These are phyloP conservation scores for Falco berigora DNA, from an alignment of 2,797 vertebrate species.

Conservation along the genomic window DNA sequence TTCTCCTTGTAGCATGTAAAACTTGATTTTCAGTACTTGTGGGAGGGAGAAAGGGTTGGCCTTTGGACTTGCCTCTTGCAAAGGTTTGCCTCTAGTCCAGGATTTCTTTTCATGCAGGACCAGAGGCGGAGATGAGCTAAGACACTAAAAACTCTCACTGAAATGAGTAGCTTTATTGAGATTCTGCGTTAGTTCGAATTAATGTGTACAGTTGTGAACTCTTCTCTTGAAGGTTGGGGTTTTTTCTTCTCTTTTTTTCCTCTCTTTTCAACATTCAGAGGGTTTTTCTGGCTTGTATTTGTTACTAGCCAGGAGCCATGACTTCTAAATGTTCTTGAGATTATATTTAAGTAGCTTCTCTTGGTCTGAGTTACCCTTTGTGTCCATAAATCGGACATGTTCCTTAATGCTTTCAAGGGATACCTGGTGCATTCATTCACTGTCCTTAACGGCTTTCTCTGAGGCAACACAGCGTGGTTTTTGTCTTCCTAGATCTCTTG, in stretches of 20 bases:
- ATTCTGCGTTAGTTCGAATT: not conserved
- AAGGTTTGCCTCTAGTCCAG: not conserved
- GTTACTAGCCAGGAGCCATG: not conserved
- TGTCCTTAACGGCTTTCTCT: not conserved
- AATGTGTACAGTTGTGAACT: not conserved
- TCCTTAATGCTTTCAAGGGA: not conserved
- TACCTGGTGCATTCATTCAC: not conserved
- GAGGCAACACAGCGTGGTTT: accelerated
- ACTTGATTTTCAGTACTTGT: not conserved
- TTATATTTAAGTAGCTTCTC: not conserved
- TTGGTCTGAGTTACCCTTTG: not conserved
- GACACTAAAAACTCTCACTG: accelerated
- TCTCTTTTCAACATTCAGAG: not conserved
- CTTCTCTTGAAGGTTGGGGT: not conserved
- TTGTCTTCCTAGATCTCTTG: not conserved
- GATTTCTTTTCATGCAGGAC: not conserved
- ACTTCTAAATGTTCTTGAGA: not conserved
- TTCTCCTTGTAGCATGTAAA: not conserved
- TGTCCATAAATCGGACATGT: not conserved
- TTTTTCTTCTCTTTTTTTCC: not conserved
- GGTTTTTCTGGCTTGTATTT: not conserved
- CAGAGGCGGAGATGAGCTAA: not conserved
- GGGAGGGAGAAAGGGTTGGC: not conserved
- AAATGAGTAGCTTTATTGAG: not conserved
- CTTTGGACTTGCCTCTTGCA: not conserved